Conservation (phyloP, 2,888 invertebrate genomes). For the Drosophila engyochracea region DNA sequence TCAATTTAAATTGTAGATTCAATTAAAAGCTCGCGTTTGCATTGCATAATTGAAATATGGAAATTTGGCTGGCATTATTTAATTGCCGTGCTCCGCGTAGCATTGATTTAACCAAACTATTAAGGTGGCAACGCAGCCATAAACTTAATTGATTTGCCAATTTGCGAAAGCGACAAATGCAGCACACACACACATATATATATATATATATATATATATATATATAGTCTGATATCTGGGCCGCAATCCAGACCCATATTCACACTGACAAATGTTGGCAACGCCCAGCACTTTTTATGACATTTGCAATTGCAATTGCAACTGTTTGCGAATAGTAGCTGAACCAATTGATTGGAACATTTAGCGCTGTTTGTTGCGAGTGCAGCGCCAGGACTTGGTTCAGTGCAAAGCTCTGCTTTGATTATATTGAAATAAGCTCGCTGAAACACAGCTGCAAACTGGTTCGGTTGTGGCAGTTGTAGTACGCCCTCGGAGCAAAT, state of each 20-base stretch:
- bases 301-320: conserved; percentile 28
- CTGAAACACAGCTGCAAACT: conserved; percentile 69
- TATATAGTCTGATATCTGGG: background rate
- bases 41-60: conserved; percentile 74
- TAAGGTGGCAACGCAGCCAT: conserved; percentile 73
- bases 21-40: conserved; percentile 43
- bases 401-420: conserved; percentile 65
- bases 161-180: conserved; percentile 51
- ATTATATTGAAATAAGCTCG: conserved; percentile 69
- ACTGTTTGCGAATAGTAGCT: conserved; percentile 5
- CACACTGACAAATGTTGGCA: conserved; percentile 68
- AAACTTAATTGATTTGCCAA: conserved; percentile 79
- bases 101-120: conserved; percentile 55
- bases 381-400: conserved; percentile 19
- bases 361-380: conserved; percentile 20
- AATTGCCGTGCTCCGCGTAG: conserved; percentile 50
- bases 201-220: background rate
- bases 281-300: conserved; percentile 55
- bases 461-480: conserved; percentile 48
- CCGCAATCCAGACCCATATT: background rate
- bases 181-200: background rate
- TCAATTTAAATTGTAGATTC: conserved; percentile 46
- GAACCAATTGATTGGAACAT: conserved; percentile 32
- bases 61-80: conserved; percentile 61
- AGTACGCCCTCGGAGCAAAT: conserved; percentile 29